Conservation (phyloP, 1,140 invertebrate genomes). For the Drosophila sucinea region DNA sequence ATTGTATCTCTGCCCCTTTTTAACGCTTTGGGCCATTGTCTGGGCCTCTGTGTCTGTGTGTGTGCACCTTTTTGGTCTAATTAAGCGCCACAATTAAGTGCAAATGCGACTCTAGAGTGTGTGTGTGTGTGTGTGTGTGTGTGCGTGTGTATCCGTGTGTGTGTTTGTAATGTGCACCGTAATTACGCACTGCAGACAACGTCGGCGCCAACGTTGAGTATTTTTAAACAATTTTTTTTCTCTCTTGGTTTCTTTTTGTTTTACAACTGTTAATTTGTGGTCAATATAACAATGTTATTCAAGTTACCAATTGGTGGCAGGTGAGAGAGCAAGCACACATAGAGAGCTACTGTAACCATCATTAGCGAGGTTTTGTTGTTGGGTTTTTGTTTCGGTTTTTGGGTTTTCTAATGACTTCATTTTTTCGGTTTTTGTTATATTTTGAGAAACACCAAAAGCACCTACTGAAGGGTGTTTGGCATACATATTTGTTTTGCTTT, state of each 20-base stretch:
- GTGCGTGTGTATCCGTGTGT: constrained; percentile 26
- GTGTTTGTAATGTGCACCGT: constrained; percentile 70
- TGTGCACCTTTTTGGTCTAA: constrained; percentile 78
- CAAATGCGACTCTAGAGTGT: constrained; percentile 61
- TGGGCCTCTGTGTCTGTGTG: constrained; percentile 31
- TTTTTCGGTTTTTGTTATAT: constrained; percentile 3
- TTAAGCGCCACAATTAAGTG: constrained; percentile 80
- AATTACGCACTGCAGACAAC: constrained; percentile 72
- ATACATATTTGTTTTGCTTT: no score
- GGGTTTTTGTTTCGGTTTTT: constrained; percentile 36
- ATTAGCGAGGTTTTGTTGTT: constrained; percentile 56
- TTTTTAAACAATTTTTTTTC: constrained; percentile 30
- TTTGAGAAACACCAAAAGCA: no score
- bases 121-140: constrained; percentile 25
- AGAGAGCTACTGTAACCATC: constrained; percentile 50
- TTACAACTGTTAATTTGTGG: constrained; percentile 79
- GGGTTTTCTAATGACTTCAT: constrained; percentile 49
- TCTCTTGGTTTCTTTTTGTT: constrained; percentile 50
- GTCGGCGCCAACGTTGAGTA: constrained; percentile 20
- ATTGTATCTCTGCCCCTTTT: constrained; percentile 1
- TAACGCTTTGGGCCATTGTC: constrained; percentile 63
- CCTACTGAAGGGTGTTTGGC: not conserved
- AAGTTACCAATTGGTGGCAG: constrained; percentile 56
- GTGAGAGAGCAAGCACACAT: constrained; percentile 51
- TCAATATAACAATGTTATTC: constrained; percentile 65